Evolutionary conservation across 53 echinoderm and acorn worm species (phyloP).

Genomic region (Holothuria leucospilota): DNA sequence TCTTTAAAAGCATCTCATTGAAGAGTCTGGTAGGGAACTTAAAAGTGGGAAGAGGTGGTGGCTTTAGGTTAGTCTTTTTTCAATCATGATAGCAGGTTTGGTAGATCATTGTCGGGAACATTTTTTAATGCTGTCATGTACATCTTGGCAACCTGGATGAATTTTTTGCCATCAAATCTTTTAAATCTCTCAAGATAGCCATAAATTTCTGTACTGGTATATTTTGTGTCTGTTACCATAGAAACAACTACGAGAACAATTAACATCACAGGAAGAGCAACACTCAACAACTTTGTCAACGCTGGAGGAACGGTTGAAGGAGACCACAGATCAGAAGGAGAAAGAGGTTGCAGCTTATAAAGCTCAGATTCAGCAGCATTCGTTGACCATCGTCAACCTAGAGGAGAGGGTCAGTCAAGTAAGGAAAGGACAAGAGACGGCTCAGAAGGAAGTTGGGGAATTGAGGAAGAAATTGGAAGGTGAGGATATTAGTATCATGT

Average conservation of each 20-base stretch:
- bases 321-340: slow-evolving; percentile 54
- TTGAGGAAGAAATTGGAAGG: slow-evolving; percentile 76
- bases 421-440: slow-evolving; percentile 56
- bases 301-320: slow-evolving; percentile 64
- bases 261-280: slow-evolving; percentile 52
- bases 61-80: too few species aligned
- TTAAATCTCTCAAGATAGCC: neutral
- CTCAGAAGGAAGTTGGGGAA: slow-evolving; percentile 69
- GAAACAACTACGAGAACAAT: slow-evolving; percentile 75
- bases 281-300: slow-evolving; percentile 50
- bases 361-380: slow-evolving; percentile 87
- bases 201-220: neutral
- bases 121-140: neutral
- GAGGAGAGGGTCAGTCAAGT: slow-evolving; percentile 73
- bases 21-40: too few species aligned
- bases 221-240: slow-evolving; percentile 27
- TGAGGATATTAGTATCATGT: slow-evolving; percentile 1
- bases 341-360: slow-evolving; percentile 73
- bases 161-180: neutral
- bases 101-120: neutral
- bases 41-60: too few species aligned
- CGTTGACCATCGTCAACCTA: slow-evolving; percentile 75
- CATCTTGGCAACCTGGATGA: neutral
- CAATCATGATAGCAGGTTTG: too few species aligned
- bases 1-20: too few species aligned